Evolutionary conservation across 2,888 invertebrate genomes (phyloP), one percentile per base, ranked within the genome.

Genomic region (Adelphocoris suturalis): DNA sequence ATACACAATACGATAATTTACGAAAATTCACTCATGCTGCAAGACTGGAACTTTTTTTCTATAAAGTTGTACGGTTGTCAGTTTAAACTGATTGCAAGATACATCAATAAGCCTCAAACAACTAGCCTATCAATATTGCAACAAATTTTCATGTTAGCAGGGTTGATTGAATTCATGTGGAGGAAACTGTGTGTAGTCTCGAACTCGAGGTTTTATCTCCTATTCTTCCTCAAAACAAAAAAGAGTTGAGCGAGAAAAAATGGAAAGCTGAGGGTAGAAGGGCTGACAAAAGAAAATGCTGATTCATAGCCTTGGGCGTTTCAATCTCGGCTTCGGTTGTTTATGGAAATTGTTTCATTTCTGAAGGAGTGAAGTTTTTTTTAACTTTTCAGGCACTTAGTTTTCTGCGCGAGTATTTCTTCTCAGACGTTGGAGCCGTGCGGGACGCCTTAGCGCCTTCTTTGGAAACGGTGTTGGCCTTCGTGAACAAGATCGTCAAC

Each of bases 261-360:
- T 9, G 3, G 14, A 68, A 28, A 14, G 37, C 5, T 57, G 48
- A 27, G 37, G 84, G 37, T 27, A 57, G 46, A 46, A 85, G 4
- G 23, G 55, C 57, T 23, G 37, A 61, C 61, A 86, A 86, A 85
- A 68, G 68, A 46, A 47, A 47, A 86, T 86, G 86, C 7, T 61
- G 86, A 86, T 47, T 52, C 82, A 82, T 82, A n/a, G 82, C 82
- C 52, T 52, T 27, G 52, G 82, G 82, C 82, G 82, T 82, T 82
- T 82, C 82, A 78, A 78, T 78, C 78, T 78, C 78, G 46, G 78
- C 47, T 78, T 47, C 46, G 19, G 82, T 52, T 27, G 82, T 82
- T 82, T 82, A 52, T 82, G 82, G 82, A 52, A 82, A 82, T 82
- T 52, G 27, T 82, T 82, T 82, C 52, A 23, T 47, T 47, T n/a